Base-by-base conservation (phyloP, 2,797 vertebrate species). In the Acrossocheilus wenchowensis region DNA sequence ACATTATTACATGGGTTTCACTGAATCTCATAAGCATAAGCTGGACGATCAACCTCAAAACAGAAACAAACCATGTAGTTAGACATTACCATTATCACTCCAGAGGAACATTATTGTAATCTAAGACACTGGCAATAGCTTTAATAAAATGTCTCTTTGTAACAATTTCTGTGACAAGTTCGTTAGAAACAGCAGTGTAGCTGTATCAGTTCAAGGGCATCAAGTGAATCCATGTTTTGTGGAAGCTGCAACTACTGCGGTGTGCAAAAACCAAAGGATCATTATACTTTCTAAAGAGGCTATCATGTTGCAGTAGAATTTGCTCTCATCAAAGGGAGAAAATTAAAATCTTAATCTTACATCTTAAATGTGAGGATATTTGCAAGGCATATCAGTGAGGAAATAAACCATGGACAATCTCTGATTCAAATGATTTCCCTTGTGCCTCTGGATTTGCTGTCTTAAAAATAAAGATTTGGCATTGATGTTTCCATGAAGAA, bases 371-470 rank as follows among this genome's bases (percentile, higher is more conserved):
- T 66, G 12, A 66, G 62, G 62, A 66, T 34, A 66, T 34, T 17
- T 17, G 43, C 41, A 78, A 73, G 57, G 19, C 78, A 43, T 21
- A 54, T 69, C 82, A 34, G 54, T 6, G 34, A 66, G 77, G 57
- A 87, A 66, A 68, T 87, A 68, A 84, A 68, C 48, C 45, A 36
- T 14, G 21, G 69, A 81, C 77, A 80, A 74, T 62, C 68, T 80
- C 68, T 84, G 75, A 74, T 81, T 87, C 62, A 80, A 74, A 68
- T 84, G 11, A 69, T 84, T 87, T 68, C 60, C 57, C 60, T 30
- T 34, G 19, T 21, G 57, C 57, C 68, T 66, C 62, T 66, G 62
- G 14, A 34, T 34, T 66, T 17, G 62, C 26, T 34, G 62, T 60
- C 3, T 10, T 60, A n/a, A 60, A 57, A 60, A 60, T 60, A 60